Percentiles rank a stretch among this genome's conserved stretches.
phyloP scores from a whole-genome alignment of 2,888 invertebrate genomes.

The Leuctra nigra region DNA sequence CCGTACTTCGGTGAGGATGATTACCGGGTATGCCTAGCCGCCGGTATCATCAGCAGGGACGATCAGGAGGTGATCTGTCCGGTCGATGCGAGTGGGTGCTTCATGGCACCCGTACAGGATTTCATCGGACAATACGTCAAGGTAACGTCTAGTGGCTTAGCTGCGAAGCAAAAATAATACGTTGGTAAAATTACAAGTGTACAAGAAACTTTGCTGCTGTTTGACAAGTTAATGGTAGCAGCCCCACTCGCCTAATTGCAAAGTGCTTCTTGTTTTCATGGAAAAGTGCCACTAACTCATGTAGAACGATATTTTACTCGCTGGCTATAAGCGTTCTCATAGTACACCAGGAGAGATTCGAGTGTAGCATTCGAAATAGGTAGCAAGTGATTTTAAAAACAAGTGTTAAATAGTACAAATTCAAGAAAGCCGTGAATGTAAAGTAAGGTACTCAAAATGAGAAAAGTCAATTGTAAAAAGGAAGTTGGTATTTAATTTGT shows the following conservation, averaged over 20 bases:
- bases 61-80: slow-evolving; percentile 91
- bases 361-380: too few species aligned
- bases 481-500: too few species aligned
- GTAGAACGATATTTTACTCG: too few species aligned
- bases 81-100: slow-evolving; percentile 85
- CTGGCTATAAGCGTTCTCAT: too few species aligned
- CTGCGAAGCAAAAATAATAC: not conserved
- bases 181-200: not conserved
- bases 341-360: too few species aligned
- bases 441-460: too few species aligned
- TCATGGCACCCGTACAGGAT: slow-evolving; percentile 75
- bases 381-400: too few species aligned
- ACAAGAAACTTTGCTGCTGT: not conserved
- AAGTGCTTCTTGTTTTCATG: not conserved
- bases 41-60: slow-evolving; percentile 79
- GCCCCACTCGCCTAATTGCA: too few species aligned
- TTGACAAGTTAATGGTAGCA: not conserved
- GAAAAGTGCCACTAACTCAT: too few species aligned
- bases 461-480: too few species aligned
- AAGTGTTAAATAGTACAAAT: too few species aligned
- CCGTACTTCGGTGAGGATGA: slow-evolving; percentile 99
- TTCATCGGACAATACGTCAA: slow-evolving; percentile 91
- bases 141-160: slow-evolving; percentile 39
- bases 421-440: too few species aligned
- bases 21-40: slow-evolving; percentile 61